These are phyloP conservation scores for Oostethus manadensis DNA, from an alignment of 2,113 vertebrate genomes.

Conservation along the genomic window DNA sequence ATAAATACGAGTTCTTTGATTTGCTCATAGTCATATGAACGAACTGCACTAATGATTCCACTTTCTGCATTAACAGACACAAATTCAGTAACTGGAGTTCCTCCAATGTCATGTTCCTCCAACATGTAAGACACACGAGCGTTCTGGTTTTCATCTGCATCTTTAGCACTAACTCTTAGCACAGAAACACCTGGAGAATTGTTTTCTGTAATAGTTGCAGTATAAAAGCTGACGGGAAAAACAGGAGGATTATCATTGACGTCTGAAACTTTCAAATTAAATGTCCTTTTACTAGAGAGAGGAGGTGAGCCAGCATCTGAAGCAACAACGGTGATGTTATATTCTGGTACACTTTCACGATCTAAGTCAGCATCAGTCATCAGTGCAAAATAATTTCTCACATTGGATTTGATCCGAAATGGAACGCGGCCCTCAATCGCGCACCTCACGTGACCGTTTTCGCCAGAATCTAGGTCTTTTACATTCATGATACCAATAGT, in stretches of 20 bases:
- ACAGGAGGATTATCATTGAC: conserved; percentile 66
- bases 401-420: conserved; percentile 20
- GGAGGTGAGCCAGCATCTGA: conserved; percentile 64
- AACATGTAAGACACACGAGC: conserved; percentile 55
- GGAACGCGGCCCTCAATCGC: conserved; percentile 1
- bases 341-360: conserved; percentile 26
- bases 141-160: conserved; percentile 59
- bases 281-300: conserved; percentile 53
- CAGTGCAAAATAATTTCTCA: conserved; percentile 30
- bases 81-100: conserved; percentile 28
- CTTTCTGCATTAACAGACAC: conserved; percentile 47
- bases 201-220: conserved; percentile 51
- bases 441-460: conserved; percentile 28
- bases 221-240: conserved; percentile 56
- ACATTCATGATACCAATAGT: conserved; percentile 32
- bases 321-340: conserved; percentile 47
- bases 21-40: conserved; percentile 64
- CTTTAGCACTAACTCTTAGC: conserved; percentile 49
- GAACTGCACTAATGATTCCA: conserved; percentile 29
- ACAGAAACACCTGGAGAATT: conserved; percentile 44
- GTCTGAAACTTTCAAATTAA: conserved; percentile 62
- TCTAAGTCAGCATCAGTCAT: conserved; percentile 25
- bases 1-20: conserved; percentile 30
- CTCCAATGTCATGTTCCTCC: conserved; percentile 33
- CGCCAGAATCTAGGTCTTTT: conserved; percentile 28